Evolutionary conservation across 2,113 vertebrate genomes (phyloP), one percentile per base, ranked within the genome.

Genomic region (Egretta garzetta): DNA sequence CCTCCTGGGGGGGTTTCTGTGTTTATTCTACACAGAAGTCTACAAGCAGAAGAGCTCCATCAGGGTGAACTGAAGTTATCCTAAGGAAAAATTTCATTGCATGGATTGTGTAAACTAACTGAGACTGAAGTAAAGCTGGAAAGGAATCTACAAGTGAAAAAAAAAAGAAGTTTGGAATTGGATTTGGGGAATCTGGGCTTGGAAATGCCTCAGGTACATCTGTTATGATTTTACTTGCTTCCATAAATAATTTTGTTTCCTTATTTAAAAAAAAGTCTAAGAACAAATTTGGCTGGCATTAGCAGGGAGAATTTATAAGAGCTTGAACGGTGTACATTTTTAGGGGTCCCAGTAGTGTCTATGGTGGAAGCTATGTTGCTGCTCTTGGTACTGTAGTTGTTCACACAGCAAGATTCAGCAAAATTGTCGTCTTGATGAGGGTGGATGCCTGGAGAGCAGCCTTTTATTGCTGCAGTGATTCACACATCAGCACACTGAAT

Each of bases 121-220:
- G 95, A 97, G 96, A 96, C 97, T 92, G 96, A 98, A 98, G 89
- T 97, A 98, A 99, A 98, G 96, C 98, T 98, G 98, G 98, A 98
- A 98, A 98, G 97, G 96, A 96, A 98, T 98, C 98, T 98, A 98
- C 98, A 94, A 90, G 97, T 98, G 66, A 98, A 98, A 97, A 98
- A 98, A 96, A 98, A 97, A 98, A 98, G 97, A 98, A 98, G 98
- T 98, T 99, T 98, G 98, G 98, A 95, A 95, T 97, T 98, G 97
- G 98, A 98, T 98, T 98, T 98, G 93, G 97, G 97, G 96, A 97
- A 99, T 98, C 98, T 98, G 98, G 98, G 98, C 98, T 98, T 99
- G 98, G 99, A 99, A 98, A 99, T 99, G 99, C 99, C 99, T 99
- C 99, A 99, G 99, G 99, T 99, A 98, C 98, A 97, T 95, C n/a